Base-by-base conservation (phyloP, 2,888 invertebrate genomes). In the Phalera bucephala region DNA sequence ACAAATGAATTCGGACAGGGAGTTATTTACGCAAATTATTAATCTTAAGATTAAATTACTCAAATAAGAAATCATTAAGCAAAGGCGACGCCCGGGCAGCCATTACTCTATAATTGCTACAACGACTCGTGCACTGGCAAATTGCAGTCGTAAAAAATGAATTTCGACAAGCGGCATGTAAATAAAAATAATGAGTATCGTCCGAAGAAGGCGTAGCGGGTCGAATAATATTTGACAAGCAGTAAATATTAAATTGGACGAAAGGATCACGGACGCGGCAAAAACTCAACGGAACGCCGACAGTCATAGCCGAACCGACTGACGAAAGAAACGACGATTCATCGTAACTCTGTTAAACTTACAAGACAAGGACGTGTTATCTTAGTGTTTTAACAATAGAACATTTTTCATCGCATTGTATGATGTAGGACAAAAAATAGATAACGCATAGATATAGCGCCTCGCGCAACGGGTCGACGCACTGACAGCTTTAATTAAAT, bases 191-290 rank as follows among this genome's bases (percentile, higher is more conserved):
- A 76, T 62, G 74, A 73, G 61, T 57, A 70, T 67, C 63, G 59
- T 38, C 52, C 52, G 51, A 53, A 65, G 70, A 61, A 71, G 74
- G 73, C 72, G 75, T 70, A 66, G 65, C 68, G 52, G 51, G 58
- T 55, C 65, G 64, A 76, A 79, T 80, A 78, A 77, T 80, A 74
- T 78, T 83, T 80, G 76, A 78, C 75, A 75, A 72, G 80, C 79
- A 72, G 76, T 83, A 78, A 82, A 84, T 80, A 79, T 77, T 71
- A 80, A 80, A 80, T 78, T 77, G 71, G 71, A 69, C 60, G 71
- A 70, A 73, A 74, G 71, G 68, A 74, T 73, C 61, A 63, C 60
- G 47, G 59, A 45, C 52, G 56, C 52, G 51, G 58, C 67, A 74
- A 77, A 79, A 77, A 66, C 55, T n/a, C 35, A 63, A 61, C 60